Evolutionary conservation across 2,113 vertebrate genomes (phyloP), one percentile per base, ranked within the genome.

Genomic region (Cyprinodon brontotheroides): DNA sequence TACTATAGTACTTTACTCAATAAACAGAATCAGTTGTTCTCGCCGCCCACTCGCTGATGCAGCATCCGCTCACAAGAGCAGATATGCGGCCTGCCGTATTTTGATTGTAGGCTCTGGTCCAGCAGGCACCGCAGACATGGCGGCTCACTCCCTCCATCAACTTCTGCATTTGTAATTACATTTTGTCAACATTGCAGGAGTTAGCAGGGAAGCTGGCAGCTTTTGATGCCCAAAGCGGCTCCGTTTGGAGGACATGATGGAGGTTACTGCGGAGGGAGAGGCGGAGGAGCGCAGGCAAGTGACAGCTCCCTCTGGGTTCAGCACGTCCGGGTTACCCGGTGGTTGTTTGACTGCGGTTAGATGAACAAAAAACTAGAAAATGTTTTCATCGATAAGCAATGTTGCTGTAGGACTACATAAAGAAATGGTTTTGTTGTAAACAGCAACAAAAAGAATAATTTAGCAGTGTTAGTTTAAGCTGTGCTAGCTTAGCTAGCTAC

Each of bases 261-360:
- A 94, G 81, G 75, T 79, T 2, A 70, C 74, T 38, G 68, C 80
- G n/a, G 92, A 93, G 70, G 82, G 60, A 73, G 91, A 94, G 67
- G 84, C 87, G 29, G 89, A 90, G 65, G 93, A 93, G 65, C 91
- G 80, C 86, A 90, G 91, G 93, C 93, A 74, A 86, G 90, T 86
- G 80, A 80, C 75, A 74, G 29, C n/a, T 63, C 8, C 43, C 3
- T 69, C 20, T 22, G 17, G 47, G 40, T 38, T 22, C 12, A 1
- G 5, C 29, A 36, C 36, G 11, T 7, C 64, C 64, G 11, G 7
- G 47, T 20, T 17, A 22, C 8, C 20, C 50, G 50, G 50, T 15
- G 50, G 50, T 20, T 57, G 2, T 69, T 10, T 11, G 41, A 37
- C 22, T 4, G 14, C 47, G 7, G 22, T 37, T 40, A 40, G 1